A percentile compares a stretch with the other conserved stretches of the same genome.
Conservation (phyloP, 2,888 invertebrate genomes). For the Sinopyrophorus schimmeli region DNA sequence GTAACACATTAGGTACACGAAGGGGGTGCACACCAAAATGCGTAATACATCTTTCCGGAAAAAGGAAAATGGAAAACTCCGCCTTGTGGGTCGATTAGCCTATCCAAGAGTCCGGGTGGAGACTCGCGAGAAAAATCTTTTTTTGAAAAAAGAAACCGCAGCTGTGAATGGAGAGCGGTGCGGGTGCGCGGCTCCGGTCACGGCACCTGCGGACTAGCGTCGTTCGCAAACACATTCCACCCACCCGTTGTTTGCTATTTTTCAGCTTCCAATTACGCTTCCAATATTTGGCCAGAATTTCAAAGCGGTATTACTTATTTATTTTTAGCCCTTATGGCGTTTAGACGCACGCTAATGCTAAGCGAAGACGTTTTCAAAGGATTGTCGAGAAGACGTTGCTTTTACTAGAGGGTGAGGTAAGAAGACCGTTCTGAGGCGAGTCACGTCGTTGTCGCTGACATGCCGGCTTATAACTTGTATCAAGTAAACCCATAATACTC, state of each 20-base stretch:
- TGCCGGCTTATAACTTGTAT: conserved; percentile 54
- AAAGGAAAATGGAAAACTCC: conserved; percentile 44
- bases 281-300: conserved; percentile 28
- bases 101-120: conserved; percentile 56
- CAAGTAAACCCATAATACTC: conserved; percentile 51
- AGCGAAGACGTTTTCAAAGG: conserved; percentile 42
- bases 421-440: conserved; percentile 48
- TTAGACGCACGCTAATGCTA: conserved; percentile 25
- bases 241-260: conserved; percentile 36
- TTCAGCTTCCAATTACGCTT: conserved; percentile 32
- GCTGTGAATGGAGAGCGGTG: conserved; percentile 54
- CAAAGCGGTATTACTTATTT: conserved; percentile 29
- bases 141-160: conserved; percentile 54
- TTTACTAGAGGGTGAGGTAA: conserved; percentile 35
- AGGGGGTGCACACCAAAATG: conserved; percentile 42
- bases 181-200: conserved; percentile 56
- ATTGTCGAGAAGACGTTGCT: conserved; percentile 36
- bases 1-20: conserved; percentile 26
- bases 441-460: conserved; percentile 51
- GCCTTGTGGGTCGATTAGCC: conserved; percentile 56
- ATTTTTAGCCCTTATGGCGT: conserved; percentile 16
- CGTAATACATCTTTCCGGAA: conserved; percentile 43
- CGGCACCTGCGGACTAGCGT: conserved; percentile 54
- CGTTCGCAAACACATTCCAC: conserved; percentile 35
- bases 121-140: conserved; percentile 58